A percentile compares a stretch with the other conserved stretches of the same genome.
These are phyloP conservation scores for Phalera bucephala DNA, from an alignment of 2,888 invertebrate species.

Conservation along the genomic window DNA sequence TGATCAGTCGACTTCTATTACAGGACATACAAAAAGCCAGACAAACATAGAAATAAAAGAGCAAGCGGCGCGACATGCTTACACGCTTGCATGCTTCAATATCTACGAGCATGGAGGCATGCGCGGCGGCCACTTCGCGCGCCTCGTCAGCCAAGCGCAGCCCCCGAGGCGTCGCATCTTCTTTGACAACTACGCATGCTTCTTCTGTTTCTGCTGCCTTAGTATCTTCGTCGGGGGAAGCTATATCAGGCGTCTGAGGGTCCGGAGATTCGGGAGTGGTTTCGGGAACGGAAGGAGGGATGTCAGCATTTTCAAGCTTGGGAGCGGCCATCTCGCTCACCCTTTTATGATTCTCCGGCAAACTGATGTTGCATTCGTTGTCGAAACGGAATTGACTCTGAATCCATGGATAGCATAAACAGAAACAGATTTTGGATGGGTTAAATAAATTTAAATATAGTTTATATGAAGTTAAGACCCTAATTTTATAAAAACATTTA, in stretches of 20 bases:
- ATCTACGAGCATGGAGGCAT: conserved; percentile 81
- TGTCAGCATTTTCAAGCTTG: conserved; percentile 65
- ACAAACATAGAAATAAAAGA: conserved; percentile 49
- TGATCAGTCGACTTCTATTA: conserved; percentile 8
- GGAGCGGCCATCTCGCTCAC: conserved; percentile 88
- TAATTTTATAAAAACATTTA: no score
- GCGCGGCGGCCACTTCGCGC: conserved; percentile 76
- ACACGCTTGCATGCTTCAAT: conserved; percentile 87
- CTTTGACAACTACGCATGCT: conserved; percentile 76
- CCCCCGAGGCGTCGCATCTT: conserved; percentile 71
- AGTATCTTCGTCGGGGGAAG: conserved; percentile 59
- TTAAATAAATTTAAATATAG: neutral
- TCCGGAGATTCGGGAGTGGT: conserved; percentile 44
- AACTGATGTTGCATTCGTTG: conserved; percentile 98
- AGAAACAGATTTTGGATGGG: conserved; percentile 29
- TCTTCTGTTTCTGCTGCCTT: conserved; percentile 50
- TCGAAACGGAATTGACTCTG: conserved; percentile 99
- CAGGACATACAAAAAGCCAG: conserved; percentile 24
- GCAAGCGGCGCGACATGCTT: conserved; percentile 84
- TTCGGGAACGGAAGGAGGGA: conserved; percentile 43
- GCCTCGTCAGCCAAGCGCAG: conserved; percentile 75
- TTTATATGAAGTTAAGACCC: no score
- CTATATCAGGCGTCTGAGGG: conserved; percentile 43
- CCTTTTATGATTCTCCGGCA: conserved; percentile 99
- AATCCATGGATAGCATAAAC: conserved; percentile 68